A percentile compares a stretch with the other conserved stretches of the same genome.
phyloP scores from a whole-genome alignment of 1,140 invertebrate species.

The Anastatus disparis region DNA sequence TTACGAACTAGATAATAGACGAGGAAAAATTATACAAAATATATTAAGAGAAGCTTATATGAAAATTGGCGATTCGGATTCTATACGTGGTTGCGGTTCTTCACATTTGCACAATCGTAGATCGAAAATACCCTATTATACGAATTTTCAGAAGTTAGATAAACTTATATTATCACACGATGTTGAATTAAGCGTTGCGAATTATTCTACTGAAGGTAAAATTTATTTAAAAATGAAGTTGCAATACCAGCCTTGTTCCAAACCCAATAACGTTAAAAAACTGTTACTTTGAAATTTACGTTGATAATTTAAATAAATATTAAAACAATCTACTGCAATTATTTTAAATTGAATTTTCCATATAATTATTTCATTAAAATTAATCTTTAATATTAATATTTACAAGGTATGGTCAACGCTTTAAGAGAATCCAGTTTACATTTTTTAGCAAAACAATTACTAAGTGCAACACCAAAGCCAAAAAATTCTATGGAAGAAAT shows the following conservation, averaged over 20 bases:
- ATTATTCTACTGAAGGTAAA: slow-evolving; percentile 44
- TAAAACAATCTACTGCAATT: too few relatives aligned
- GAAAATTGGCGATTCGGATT: slow-evolving; percentile 78
- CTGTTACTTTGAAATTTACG: not conserved
- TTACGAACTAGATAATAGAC: slow-evolving; percentile 49
- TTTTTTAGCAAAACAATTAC: slow-evolving; percentile 60
- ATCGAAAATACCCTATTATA: slow-evolving; percentile 70
- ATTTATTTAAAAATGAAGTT: too few relatives aligned
- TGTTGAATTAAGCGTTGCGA: slow-evolving; percentile 56
- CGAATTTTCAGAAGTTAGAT: slow-evolving; percentile 71
- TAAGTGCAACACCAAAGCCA: not conserved
- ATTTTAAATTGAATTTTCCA: not conserved
- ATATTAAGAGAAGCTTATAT: slow-evolving; percentile 69
- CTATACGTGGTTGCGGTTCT: slow-evolving; percentile 74
- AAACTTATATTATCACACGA: slow-evolving; percentile 69
- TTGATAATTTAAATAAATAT: too few relatives aligned
- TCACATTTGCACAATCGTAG: slow-evolving; percentile 65
- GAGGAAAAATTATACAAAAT: slow-evolving; percentile 59
- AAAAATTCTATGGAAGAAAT: slow-evolving; percentile 30
- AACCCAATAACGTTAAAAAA: too few relatives aligned
- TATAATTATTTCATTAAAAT: too few relatives aligned
- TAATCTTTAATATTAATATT: too few relatives aligned
- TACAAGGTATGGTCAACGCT: slow-evolving; percentile 62
- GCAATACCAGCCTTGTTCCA: too few relatives aligned
- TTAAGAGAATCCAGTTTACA: slow-evolving; percentile 68